Evolutionary conservation across 2,797 vertebrate genomes (phyloP), one percentile per base, ranked within the genome.

Genomic region (Rhodeus uyekii): DNA sequence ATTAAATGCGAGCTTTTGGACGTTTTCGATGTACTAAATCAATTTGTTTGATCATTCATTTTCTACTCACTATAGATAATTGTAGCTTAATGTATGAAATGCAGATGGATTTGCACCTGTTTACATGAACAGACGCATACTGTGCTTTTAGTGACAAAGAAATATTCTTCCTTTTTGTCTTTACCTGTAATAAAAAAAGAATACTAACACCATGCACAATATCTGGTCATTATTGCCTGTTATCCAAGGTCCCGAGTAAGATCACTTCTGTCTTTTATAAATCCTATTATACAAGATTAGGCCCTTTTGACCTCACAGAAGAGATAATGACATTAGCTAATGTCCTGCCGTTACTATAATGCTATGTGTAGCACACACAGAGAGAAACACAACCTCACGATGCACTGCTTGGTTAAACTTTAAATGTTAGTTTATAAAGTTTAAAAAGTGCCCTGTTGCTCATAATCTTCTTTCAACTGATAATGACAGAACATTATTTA

Each of bases 291-390:
- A 91, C 88, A 88, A 93, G 92, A 94, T 93, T 92, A 93, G 87
- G 88, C 89, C 91, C 91, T 88, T 92, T 92, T 91, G 91, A 92
- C 93, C 92, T 91, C 88, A 89, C 89, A 90, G 92, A 93, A 91
- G 92, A 92, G 90, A 91, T 93, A 95, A 94, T 93, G 92, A 90
- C 92, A 93, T 95, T 93, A 94, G 92, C 92, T 93, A 92, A 94
- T 93, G 91, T 92, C 91, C 89, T 89, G 90, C 90, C 89, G 90
- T 92, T 90, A 87, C 87, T 85, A 90, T 83, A 90, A 77, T 90
- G 87, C 87, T 80, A 88, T 90, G 90, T 89, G 90, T 86, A 88
- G 90, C 89, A 39, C 84, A 55, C 80, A 84, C 39, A 77, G 39
- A 63, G 29, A 75, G 14, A 80, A 61, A 80, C 55, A 65, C 58